Evolutionary conservation across 35 echinoderm and acorn worm genomes (phyloP).

Genomic region (Nesometra sesokonis): DNA sequence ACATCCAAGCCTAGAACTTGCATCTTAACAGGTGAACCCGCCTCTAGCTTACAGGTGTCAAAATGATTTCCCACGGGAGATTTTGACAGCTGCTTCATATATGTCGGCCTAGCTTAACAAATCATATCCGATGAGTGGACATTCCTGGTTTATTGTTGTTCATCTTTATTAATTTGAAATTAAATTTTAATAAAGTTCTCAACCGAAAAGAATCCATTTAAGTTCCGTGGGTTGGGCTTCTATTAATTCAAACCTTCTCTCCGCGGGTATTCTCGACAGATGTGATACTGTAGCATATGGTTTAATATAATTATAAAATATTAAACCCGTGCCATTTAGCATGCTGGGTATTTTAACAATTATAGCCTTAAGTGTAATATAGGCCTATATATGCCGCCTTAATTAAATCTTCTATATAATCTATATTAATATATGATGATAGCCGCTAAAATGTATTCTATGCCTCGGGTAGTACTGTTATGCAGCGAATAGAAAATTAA

Average conservation of each 20-base stretch:
- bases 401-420: not conserved
- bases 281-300: not conserved
- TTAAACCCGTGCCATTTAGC: not conserved
- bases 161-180: not conserved
- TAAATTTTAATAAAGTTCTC: not conserved
- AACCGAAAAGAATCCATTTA: not conserved
- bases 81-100: not conserved
- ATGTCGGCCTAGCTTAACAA: not conserved
- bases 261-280: not conserved
- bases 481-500: no score
- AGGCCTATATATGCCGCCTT: not conserved
- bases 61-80: not conserved
- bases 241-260: not conserved
- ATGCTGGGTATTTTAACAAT: not conserved
- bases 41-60: not conserved
- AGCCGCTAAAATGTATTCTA: no score
- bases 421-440: not conserved
- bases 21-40: not conserved
- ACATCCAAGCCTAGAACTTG: no score
- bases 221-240: not conserved
- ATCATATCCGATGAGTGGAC: not conserved
- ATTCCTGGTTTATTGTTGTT: not conserved
- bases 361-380: no score
- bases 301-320: not conserved
- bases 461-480: no score